Percentiles rank a stretch among this genome's conserved stretches.
phyloP scores from a whole-genome alignment of 2,113 vertebrate genomes.

The Asarcornis scutulata region DNA sequence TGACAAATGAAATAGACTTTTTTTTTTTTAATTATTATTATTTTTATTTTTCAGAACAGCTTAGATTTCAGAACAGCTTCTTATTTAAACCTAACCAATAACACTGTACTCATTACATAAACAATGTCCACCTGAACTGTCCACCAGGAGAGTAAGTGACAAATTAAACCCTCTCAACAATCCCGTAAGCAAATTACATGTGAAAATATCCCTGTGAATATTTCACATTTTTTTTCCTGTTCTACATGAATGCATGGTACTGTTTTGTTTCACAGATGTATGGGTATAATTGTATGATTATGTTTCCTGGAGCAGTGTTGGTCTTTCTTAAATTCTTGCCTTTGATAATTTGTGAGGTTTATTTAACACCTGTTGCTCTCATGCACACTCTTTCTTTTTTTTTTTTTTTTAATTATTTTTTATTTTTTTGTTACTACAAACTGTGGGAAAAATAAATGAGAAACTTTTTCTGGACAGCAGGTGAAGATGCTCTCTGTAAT shows the following conservation, averaged over 20 bases:
- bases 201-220: background rate
- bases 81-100: background rate
- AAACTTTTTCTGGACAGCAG: background rate
- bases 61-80: background rate
- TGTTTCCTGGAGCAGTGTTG: background rate
- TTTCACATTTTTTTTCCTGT: background rate
- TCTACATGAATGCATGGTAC: background rate
- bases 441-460: background rate
- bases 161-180: background rate
- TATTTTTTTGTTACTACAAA: background rate
- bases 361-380: fast-evolving
- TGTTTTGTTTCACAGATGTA: background rate
- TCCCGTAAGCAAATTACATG: background rate
- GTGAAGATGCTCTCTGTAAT: background rate
- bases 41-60: no score
- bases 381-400: background rate
- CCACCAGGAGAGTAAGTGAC: background rate
- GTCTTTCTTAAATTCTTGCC: background rate
- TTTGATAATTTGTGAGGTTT: background rate
- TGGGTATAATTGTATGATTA: background rate
- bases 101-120: background rate
- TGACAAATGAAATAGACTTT: background rate
- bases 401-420: no score
- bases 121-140: background rate
- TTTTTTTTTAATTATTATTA: background rate